A percentile compares a stretch with the other conserved stretches of the same genome.
These are phyloP conservation scores for Eira barbara DNA, from an alignment of 2,113 vertebrate species.

Conservation along the genomic window DNA sequence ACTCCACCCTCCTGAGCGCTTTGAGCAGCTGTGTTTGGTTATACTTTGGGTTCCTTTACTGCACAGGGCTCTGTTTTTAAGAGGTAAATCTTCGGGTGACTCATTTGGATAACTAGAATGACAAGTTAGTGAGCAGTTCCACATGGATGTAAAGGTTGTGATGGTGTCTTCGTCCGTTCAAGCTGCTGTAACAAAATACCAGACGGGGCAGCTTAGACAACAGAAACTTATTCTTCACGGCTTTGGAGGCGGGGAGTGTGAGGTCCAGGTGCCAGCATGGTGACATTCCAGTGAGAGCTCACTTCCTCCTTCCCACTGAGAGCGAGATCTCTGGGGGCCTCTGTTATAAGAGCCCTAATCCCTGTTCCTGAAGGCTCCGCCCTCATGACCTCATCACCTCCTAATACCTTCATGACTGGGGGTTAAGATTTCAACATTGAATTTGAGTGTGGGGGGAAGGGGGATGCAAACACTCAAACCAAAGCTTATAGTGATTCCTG, in stretches of 20 bases:
- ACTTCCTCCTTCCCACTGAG: neutral
- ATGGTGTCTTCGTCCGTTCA: neutral
- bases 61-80: neutral
- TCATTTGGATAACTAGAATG: neutral
- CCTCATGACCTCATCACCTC: neutral
- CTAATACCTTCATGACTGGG: neutral
- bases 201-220: neutral
- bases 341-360: neutral
- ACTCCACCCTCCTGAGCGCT: neutral
- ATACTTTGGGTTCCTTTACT: neutral
- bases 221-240: neutral
- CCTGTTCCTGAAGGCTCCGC: neutral
- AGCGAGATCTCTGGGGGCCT: neutral
- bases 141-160: no score
- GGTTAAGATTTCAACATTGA: neutral
- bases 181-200: neutral
- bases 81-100: neutral
- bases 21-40: neutral
- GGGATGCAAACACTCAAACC: neutral
- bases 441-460: neutral
- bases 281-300: neutral
- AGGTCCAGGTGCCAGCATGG: neutral
- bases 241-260: neutral
- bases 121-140: neutral
- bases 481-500: neutral